Evolutionary conservation across 2,113 vertebrate genomes (phyloP), one percentile per base, ranked within the genome.

Genomic region (Anseranas semipalmata): DNA sequence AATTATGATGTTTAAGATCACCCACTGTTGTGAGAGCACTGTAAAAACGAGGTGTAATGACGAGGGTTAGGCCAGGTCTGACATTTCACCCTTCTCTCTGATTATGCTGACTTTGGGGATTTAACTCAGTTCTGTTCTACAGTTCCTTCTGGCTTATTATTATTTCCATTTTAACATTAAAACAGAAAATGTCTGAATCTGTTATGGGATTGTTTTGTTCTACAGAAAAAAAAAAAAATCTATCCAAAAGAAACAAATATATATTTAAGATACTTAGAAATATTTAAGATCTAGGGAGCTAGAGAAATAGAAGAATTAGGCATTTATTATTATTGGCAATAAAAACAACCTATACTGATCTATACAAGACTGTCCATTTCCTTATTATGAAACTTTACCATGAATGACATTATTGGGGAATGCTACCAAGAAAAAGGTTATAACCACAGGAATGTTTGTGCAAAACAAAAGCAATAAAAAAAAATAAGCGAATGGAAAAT

Each of bases 1-100:
- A 89, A 89, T 95, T 95, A 96, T 43, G 55, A 83, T 76, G 93
- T 70, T 96, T 94, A 96, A 95, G 91, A 96, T 91, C 91, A 96
- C 87, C 81, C 71, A 89, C 89, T 74, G 66, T 95, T 89, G 96
- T 74, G 81, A 74, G 67, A 89, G 71, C 77, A 43, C 94, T 89
- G 86, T 68, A 90, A 89, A 95, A 96, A 89, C 0, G 6, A 96
- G 91, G 71, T 59, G 66, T 92, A 96, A 96, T 85, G 55, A 93
- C 93, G 84, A 85, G 87, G 77, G 78, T 83, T 95, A 93, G 2
- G 21, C 89, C 81, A 95, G 67, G 50, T 72, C 81, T 95, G 89
- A 81, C 77, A 91, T 91, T 89, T 96, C 77, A 76, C 53, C 89
- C 87, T 87, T 67, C 60, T 83, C 79, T 87, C 58, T 83, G 60